Percentiles rank a stretch among this genome's conserved stretches.
Evolutionary conservation across 1,140 invertebrate genomes (phyloP).

Genomic region (Lepidostoma basale): DNA sequence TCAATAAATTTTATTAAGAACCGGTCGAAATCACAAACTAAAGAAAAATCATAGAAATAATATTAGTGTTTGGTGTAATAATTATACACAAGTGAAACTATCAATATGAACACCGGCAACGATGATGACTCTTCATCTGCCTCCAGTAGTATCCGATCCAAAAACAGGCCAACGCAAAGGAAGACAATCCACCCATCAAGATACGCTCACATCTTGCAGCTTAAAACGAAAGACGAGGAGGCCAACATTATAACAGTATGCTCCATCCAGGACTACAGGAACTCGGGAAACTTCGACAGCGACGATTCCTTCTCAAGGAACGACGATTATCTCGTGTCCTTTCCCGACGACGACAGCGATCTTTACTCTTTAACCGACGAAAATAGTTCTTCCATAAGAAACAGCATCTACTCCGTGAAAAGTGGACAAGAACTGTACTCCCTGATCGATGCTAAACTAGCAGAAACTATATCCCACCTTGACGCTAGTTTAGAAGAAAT

Average conservation of each 20-base stretch:
- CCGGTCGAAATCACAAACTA: no score
- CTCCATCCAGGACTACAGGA: constrained; percentile 42
- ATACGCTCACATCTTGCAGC: constrained; percentile 38
- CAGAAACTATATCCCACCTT: constrained; percentile 29
- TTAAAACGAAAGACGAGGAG: constrained; percentile 38
- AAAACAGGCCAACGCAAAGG: constrained; percentile 17
- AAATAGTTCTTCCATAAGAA: constrained; percentile 25
- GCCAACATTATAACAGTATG: constrained; percentile 36
- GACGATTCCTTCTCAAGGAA: constrained; percentile 20
- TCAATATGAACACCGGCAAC: constrained; percentile 28
- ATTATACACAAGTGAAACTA: neutral
- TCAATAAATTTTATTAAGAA: no score
- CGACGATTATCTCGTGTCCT: constrained; percentile 41
- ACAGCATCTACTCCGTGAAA: constrained; percentile 40
- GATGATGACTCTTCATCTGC: constrained; percentile 38
- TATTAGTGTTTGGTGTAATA: no score
- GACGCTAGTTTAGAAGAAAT: constrained; percentile 29
- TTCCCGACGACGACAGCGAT: constrained; percentile 42
- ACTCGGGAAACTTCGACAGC: constrained; percentile 31
- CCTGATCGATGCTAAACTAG: constrained; percentile 30
- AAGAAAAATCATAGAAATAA: no score
- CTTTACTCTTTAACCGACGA: constrained; percentile 21
- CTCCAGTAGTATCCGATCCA: constrained; percentile 20
- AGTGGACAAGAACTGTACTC: constrained; percentile 38
- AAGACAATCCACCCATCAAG: constrained; percentile 41